phyloP scores from a whole-genome alignment of 2,888 invertebrate species.

The Pecten maximus region DNA sequence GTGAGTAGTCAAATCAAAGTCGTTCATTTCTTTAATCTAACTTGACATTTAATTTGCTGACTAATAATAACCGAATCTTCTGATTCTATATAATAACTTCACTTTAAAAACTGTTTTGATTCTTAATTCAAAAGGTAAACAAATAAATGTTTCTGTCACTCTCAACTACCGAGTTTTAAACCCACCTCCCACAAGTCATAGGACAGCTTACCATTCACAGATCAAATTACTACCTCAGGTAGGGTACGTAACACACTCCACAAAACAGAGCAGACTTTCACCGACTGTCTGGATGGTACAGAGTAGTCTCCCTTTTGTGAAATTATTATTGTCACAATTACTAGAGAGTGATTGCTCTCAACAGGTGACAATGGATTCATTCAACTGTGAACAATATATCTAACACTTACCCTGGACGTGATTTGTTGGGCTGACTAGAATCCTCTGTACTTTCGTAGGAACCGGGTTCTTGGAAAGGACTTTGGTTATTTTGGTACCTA shows the following conservation, averaged over 20 bases:
- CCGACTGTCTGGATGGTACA: not conserved
- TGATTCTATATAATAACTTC: not conserved
- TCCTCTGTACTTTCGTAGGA: constrained; percentile 44
- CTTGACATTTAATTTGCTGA: constrained; percentile 24
- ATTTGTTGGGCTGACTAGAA: constrained; percentile 37
- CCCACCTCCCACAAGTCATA: not conserved
- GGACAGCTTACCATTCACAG: not conserved
- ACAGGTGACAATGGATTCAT: not conserved
- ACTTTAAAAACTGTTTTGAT: not conserved
- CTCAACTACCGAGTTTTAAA: not conserved
- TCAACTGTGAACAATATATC: not conserved
- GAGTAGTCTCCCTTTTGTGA: not conserved
- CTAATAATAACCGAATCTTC: not conserved
- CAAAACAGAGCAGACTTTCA: not conserved
- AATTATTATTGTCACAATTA: not conserved
- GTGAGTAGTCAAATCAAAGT: not conserved
- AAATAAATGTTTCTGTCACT: not conserved
- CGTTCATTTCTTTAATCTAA: constrained; percentile 10
- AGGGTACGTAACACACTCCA: not conserved
- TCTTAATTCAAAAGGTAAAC: not conserved
- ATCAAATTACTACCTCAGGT: not conserved
- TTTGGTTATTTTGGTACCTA: constrained; percentile 70
- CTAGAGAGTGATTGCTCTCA: not conserved
- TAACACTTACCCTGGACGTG: constrained; percentile 51
- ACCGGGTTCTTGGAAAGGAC: constrained; percentile 61